Evolutionary conservation across 2,113 vertebrate genomes (phyloP).

Genomic region (Nanorana parkeri): DNA sequence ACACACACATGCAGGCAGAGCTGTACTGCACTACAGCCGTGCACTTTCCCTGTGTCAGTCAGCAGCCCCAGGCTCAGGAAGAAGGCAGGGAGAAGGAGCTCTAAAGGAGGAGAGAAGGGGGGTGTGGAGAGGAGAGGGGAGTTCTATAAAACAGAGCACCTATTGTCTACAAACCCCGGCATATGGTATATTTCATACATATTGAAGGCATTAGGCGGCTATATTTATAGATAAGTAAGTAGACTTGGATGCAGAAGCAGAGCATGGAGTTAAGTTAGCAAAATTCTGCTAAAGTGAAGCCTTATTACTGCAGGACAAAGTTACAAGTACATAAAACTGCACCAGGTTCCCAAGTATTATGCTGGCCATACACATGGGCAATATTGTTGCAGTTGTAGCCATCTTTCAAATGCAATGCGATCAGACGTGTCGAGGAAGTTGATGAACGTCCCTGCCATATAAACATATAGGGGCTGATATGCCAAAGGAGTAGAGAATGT

Average conservation of each 20-base stretch:
- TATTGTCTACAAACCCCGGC: constrained; percentile 52
- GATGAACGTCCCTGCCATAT: too few species aligned
- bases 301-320: too few species aligned
- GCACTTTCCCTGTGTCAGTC: constrained; percentile 34
- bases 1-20: neutral
- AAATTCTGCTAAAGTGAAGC: neutral
- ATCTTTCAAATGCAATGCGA: too few species aligned
- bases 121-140: constrained; percentile 51
- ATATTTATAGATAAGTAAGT: constrained; percentile 22
- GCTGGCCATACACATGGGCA: too few species aligned
- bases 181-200: constrained; percentile 59
- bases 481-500: too few species aligned
- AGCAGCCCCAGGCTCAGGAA: constrained; percentile 51
- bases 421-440: too few species aligned
- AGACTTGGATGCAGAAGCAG: constrained; percentile 36
- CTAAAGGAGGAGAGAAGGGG: constrained; percentile 47
- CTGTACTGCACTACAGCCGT: too few species aligned
- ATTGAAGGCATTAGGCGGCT: constrained; percentile 52
- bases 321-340: too few species aligned
- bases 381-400: too few species aligned
- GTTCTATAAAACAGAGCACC: constrained; percentile 55
- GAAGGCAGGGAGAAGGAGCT: constrained; percentile 52
- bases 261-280: neutral
- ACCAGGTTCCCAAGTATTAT: too few species aligned
- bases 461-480: too few species aligned